Evolutionary conservation across 2,797 vertebrate genomes (phyloP).

Genomic region (Coregonus sp.): DNA sequence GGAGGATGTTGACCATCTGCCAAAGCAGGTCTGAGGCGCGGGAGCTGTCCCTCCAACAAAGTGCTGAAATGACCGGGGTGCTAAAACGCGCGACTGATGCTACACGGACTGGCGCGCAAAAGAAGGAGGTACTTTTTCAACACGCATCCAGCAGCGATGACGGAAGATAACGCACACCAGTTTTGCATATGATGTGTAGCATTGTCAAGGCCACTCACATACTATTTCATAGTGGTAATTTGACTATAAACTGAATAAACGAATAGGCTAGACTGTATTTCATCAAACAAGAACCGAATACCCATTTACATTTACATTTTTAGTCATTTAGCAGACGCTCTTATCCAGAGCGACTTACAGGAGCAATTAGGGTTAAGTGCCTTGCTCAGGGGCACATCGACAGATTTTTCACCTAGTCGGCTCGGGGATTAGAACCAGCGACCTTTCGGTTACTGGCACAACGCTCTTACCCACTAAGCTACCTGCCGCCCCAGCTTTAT

Average conservation of each 20-base stretch:
- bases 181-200: not conserved
- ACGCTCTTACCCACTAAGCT: too few species aligned
- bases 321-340: too few species aligned
- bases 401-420: too few species aligned
- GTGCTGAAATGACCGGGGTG: conserved; percentile 45
- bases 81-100: not conserved
- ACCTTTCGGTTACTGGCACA: too few species aligned
- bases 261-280: not conserved
- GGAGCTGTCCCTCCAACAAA: conserved; percentile 42
- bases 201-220: not conserved
- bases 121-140: conserved; percentile 9
- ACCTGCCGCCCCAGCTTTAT: too few species aligned
- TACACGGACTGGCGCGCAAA: conserved; percentile 28
- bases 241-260: not conserved
- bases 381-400: too few species aligned
- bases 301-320: too few species aligned
- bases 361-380: too few species aligned
- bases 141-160: not conserved
- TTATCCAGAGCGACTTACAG: too few species aligned
- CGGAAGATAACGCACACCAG: not conserved
- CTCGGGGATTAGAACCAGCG: too few species aligned
- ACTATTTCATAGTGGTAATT: not conserved
- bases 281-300: not conserved
- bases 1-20: not conserved
- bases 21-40: not conserved